Base-by-base conservation (phyloP, 2,888 invertebrate species). In the Agonopterix alstromeriana region DNA sequence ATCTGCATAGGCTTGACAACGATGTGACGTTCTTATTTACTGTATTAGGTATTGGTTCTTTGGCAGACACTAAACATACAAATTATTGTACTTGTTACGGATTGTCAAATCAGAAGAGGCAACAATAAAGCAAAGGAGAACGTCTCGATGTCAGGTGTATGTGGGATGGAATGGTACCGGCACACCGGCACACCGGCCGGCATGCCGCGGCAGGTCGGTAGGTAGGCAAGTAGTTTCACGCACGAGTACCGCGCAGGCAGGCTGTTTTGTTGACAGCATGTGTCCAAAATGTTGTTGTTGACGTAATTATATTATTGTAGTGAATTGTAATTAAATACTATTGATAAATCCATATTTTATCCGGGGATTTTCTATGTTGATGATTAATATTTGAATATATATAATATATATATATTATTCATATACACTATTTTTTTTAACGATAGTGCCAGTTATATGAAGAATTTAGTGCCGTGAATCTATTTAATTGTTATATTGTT, bases 401-500 rank as follows among this genome's bases (percentile, higher is more conserved):
- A 10, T 10, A 12, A 17, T 38, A n/a, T 17, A 38, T 38, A 38
- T n/a, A 38, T 72, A 78, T 78, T 84, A 81, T 86, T 85, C 82
- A 79, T 84, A 85, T 85, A 85, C 85, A 85, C 78, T 66, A 75
- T 73, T 81, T 76, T 78, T 77, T 80, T 65, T 61, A 56, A 73
- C 69, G 66, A 77, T 77, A 76, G 67, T 77, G 71, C 65, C 74
- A 68, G 69, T 69, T 69, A 63, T 62, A 62, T 61, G 57, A 27
- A 27, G 27, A 56, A 58, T 62, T 58, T 64, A 55, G 55, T 64
- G 58, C 68, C 65, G 62, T 60, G 61, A 65, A 67, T 73, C 71
- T 75, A 74, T 74, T 70, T 66, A 60, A 80, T 81, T 85, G 83
- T 86, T 85, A 83, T 73, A 78, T 81, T 80, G 80, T 83, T 83